Percentiles rank a stretch among this genome's conserved stretches.
Conservation (phyloP, 2,888 invertebrate species). For the Sisyra terminalis region DNA sequence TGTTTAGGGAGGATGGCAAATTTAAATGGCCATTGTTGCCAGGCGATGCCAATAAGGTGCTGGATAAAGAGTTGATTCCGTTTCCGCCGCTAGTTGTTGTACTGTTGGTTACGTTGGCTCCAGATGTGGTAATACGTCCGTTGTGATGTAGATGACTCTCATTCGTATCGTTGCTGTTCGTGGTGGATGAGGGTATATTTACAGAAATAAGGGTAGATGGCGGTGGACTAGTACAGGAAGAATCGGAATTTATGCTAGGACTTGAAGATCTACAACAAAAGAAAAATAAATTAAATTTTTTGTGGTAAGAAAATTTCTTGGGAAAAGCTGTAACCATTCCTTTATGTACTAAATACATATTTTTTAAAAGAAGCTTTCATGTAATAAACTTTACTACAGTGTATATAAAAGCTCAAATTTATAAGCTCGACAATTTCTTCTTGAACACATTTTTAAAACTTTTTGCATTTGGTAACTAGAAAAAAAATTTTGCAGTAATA, state of each 20-base stretch:
- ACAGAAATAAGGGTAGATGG: constrained; percentile 19
- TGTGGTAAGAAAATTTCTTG: too few relatives aligned
- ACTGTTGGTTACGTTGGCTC: neutral
- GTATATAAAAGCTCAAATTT: too few relatives aligned
- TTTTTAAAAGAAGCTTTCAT: too few relatives aligned
- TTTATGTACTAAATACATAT: too few relatives aligned
- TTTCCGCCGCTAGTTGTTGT: neutral
- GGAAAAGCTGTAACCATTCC: too few relatives aligned
- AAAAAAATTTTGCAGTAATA: too few relatives aligned
- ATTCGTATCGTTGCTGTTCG: constrained; percentile 1
- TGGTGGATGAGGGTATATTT: constrained; percentile 8
- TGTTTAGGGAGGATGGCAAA: neutral
- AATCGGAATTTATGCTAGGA: constrained; percentile 25
- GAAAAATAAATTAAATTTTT: too few relatives aligned
- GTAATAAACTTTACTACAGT: too few relatives aligned
- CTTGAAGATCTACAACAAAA: constrained; percentile 1
- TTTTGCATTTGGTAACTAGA: too few relatives aligned
- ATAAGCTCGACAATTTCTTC: too few relatives aligned
- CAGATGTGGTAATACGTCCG: constrained; percentile 3
- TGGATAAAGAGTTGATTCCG: neutral
- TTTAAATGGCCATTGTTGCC: constrained; percentile 1
- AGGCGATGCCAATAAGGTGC: neutral
- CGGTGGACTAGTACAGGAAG: constrained; percentile 40
- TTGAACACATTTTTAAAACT: too few relatives aligned
- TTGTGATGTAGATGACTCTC: neutral